Percentiles rank a stretch among this genome's conserved stretches.
Conservation (phyloP, 2,113 vertebrate genomes). For the Lophura nycthemera region DNA sequence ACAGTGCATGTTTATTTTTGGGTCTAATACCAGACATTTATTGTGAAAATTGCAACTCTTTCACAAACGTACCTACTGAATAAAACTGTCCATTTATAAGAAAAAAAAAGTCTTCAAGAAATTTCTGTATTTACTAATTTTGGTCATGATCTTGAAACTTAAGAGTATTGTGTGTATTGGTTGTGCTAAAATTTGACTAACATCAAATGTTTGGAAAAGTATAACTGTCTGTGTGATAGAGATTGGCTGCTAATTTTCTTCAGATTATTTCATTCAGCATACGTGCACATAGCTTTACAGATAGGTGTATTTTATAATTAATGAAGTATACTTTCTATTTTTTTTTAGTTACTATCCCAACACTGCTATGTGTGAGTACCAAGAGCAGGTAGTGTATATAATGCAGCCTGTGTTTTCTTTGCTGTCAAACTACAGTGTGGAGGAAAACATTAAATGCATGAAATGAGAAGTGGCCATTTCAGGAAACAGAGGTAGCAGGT, state of each 20-base stretch:
- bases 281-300: background rate
- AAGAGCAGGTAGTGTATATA: background rate
- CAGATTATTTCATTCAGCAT: background rate
- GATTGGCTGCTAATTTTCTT: background rate
- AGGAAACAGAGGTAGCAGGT: background rate
- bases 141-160: background rate
- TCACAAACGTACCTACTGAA: background rate
- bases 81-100: background rate
- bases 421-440: background rate
- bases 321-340: background rate
- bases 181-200: background rate
- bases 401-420: background rate
- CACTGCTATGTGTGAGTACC: background rate
- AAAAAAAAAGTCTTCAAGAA: background rate
- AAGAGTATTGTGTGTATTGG: accelerated
- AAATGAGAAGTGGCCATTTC: accelerated
- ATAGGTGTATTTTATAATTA: background rate
- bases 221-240: background rate
- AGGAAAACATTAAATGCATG: background rate
- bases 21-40: background rate
- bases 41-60: background rate
- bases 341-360: background rate
- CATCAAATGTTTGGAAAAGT: background rate
- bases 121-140: background rate
- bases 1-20: background rate